phyloP scores from a whole-genome alignment of 1,140 invertebrate genomes.

The Alviniconcha marisindica region DNA sequence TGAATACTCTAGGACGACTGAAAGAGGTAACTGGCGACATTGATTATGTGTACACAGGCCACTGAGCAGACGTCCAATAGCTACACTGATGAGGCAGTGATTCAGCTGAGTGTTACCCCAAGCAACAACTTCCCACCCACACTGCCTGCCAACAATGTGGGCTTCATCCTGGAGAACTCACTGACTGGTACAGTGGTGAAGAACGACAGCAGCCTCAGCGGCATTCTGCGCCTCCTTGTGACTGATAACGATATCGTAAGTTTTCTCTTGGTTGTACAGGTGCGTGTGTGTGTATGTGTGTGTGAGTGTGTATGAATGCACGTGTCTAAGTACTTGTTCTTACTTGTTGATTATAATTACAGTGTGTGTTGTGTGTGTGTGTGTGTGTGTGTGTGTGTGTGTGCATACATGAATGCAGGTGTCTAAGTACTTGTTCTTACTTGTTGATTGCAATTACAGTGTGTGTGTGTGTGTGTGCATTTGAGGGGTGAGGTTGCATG shows the following conservation, averaged over 20 bases:
- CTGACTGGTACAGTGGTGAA: not conserved
- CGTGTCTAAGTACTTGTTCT: no score
- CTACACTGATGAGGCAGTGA: not conserved
- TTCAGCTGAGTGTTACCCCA: slow-evolving; percentile 1
- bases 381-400: slow-evolving; percentile 6
- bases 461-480: no score
- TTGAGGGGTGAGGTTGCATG: no score
- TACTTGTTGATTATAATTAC: no score
- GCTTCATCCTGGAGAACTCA: slow-evolving; percentile 25
- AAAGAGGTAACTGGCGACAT: no score
- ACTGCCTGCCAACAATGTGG: not conserved
- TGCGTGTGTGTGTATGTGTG: not conserved
- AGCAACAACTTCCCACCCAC: not conserved
- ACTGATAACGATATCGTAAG: slow-evolving; percentile 24
- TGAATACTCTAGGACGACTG: no score
- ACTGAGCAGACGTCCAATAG: not conserved
- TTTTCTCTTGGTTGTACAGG: not conserved
- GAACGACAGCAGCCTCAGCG: not conserved
- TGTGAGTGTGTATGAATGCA: no score
- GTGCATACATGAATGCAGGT: no score
- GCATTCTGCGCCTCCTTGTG: not conserved
- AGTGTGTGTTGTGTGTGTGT: no score
- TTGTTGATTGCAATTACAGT: no score
- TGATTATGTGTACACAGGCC: not conserved
- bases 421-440: no score